Evolutionary conservation across 2,113 vertebrate genomes (phyloP).

Genomic region (Bambusicola thoracicus): DNA sequence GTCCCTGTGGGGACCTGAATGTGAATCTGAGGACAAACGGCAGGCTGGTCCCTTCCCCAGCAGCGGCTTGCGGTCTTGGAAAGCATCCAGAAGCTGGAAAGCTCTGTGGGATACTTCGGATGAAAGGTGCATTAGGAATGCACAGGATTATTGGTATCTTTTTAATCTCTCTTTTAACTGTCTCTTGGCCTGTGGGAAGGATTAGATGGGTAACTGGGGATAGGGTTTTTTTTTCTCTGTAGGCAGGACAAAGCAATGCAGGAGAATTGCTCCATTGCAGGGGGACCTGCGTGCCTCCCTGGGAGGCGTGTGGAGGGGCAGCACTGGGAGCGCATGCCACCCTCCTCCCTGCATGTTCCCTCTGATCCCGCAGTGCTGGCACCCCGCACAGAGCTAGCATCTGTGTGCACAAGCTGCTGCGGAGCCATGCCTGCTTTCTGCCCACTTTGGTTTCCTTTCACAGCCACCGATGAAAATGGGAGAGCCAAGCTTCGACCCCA

Average conservation of each 20-base stretch:
- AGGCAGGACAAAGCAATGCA: accelerated
- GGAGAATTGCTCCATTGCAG: accelerated
- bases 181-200: neutral
- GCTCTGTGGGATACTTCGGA: neutral
- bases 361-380: neutral
- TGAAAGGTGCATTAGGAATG: slow-evolving; percentile 25
- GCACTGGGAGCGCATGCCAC: accelerated
- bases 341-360: neutral
- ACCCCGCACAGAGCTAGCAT: neutral
- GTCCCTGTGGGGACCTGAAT: neutral
- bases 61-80: neutral
- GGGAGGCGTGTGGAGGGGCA: neutral
- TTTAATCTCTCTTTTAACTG: slow-evolving; percentile 37
- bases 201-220: neutral
- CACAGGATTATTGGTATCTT: slow-evolving; percentile 2
- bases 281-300: neutral
- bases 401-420: neutral
- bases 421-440: accelerated
- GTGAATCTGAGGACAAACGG: neutral
- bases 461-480: accelerated
- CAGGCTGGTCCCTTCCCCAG: neutral
- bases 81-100: slow-evolving; percentile 2
- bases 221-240: neutral
- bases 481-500: neutral
- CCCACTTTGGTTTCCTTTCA: accelerated